Evolutionary conservation across 1,140 invertebrate genomes (phyloP).

Genomic region (Laupala kohalensis): DNA sequence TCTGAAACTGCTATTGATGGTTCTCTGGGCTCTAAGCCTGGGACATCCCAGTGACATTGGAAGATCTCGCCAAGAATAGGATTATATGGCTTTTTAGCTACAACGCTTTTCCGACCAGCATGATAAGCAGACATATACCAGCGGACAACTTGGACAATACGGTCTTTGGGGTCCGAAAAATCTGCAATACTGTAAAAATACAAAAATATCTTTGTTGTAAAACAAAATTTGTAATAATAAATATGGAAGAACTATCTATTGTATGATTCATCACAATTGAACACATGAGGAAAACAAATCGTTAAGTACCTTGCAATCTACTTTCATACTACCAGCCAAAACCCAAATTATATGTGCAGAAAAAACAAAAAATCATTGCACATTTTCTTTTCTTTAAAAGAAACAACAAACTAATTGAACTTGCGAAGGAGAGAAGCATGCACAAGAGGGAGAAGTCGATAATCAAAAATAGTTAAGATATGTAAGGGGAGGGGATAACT

Average conservation of each 20-base stretch:
- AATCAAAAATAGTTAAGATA: too few species aligned
- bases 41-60: conserved; percentile 73
- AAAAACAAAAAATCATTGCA: too few species aligned
- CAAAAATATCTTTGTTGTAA: not conserved
- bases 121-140: conserved; percentile 98
- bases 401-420: too few species aligned
- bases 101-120: conserved; percentile 83
- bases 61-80: conserved; percentile 92
- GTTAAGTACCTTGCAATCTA: too few species aligned
- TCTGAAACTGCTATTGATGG: conserved; percentile 38
- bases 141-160: conserved; percentile 82
- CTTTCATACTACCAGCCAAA: too few species aligned
- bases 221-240: not conserved
- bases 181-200: conserved; percentile 59
- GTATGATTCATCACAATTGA: not conserved
- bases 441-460: too few species aligned
- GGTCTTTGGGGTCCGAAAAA: conserved; percentile 63
- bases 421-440: too few species aligned
- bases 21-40: conserved; percentile 18
- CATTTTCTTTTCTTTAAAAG: too few species aligned
- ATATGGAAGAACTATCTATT: not conserved
- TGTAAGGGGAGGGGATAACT: too few species aligned
- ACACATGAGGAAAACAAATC: too few species aligned
- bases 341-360: too few species aligned
- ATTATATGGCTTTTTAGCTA: conserved; percentile 97